Evolutionary conservation across 1,140 invertebrate species (phyloP), one percentile per base, ranked within the genome.

Genomic region (Nasonia vitripennis): DNA sequence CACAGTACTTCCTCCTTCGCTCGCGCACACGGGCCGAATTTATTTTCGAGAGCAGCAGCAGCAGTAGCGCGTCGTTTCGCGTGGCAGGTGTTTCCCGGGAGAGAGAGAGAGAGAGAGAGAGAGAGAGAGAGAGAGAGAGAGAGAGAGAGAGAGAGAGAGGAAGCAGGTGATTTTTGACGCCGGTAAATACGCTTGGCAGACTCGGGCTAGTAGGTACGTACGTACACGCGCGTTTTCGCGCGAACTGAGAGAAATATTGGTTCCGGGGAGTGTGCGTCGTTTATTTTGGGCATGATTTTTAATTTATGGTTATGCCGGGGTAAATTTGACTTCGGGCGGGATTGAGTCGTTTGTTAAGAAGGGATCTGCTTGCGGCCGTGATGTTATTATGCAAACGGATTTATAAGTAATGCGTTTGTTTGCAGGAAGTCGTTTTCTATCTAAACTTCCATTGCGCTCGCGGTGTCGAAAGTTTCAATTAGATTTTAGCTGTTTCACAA

Each of bases 81-180:
- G 34, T 31, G 41, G 62, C 83, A 79, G 75, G 74, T 78, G 82
- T 83, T 75, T n/a, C 14, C 20, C 37, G 20, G 51, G n/a, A 34
- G 68, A 23, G 70, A 27, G 27, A 27, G 27, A 27, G 27, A 27
- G 27, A 27, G 27, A 1, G 27, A 1, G 27, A 1, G 27, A 27
- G 27, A 27, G 27, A 27, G 27, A 27, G 27, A 27, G 27, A 27
- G 27, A 27, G 27, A 27, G 27, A 27, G 27, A 27, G 27, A 27
- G 27, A 27, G 27, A 27, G 27, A 27, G 27, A 27, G 27, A 27
- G 27, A 27, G 27, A 73, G 7, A 67, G 67, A 79, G 75, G 77
- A 84, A 84, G 75, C 75, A 84, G 77, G 83, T 84, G 77, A 78
- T n/a, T 84, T 68, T 78, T 10, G 37, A 62, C 31, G 41, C 17